phyloP scores from a whole-genome alignment of 2,888 invertebrate species.

The Papilio demoleus region DNA sequence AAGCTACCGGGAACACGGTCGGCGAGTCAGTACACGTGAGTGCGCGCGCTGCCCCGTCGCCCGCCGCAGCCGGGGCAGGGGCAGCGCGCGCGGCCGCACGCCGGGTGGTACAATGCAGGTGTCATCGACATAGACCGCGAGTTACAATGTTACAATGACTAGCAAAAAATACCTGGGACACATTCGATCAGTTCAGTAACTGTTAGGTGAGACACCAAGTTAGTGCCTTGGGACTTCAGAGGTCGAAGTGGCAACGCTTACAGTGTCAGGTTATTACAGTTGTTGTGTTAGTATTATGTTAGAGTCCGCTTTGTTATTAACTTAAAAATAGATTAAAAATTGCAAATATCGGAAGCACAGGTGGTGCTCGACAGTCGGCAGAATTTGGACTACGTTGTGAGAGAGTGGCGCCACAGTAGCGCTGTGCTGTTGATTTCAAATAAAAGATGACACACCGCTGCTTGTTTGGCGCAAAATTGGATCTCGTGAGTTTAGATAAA shows the following conservation, averaged over 20 bases:
- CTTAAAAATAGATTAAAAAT: conserved; percentile 71
- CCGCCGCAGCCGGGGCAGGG: conserved; percentile 29
- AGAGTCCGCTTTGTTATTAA: conserved; percentile 60
- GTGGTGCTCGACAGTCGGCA: conserved; percentile 78
- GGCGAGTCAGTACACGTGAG: conserved; percentile 60
- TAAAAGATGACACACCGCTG: conserved; percentile 55
- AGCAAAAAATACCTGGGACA: conserved; percentile 45
- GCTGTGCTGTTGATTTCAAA: conserved; percentile 55
- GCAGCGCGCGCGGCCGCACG: conserved; percentile 42
- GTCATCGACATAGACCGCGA: conserved; percentile 45
- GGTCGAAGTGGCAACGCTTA: conserved; percentile 45
- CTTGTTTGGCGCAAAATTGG: conserved; percentile 51
- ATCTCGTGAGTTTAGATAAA: conserved; percentile 14
- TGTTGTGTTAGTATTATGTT: conserved; percentile 61
- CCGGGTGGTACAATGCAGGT: conserved; percentile 47
- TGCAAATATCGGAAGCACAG: conserved; percentile 81
- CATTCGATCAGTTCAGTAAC: conserved; percentile 47
- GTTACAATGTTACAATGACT: conserved; percentile 41
- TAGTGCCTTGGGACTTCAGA: conserved; percentile 48
- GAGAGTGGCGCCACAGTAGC: conserved; percentile 65
- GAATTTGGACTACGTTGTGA: conserved; percentile 76
- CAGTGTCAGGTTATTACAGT: conserved; percentile 54
- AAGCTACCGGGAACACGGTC: conserved; percentile 86
- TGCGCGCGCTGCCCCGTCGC: conserved; percentile 42
- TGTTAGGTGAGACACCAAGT: conserved; percentile 57